Evolutionary conservation across 1,140 invertebrate genomes (phyloP), one percentile per base, ranked within the genome.

Genomic region (Monochamus saltuarius): DNA sequence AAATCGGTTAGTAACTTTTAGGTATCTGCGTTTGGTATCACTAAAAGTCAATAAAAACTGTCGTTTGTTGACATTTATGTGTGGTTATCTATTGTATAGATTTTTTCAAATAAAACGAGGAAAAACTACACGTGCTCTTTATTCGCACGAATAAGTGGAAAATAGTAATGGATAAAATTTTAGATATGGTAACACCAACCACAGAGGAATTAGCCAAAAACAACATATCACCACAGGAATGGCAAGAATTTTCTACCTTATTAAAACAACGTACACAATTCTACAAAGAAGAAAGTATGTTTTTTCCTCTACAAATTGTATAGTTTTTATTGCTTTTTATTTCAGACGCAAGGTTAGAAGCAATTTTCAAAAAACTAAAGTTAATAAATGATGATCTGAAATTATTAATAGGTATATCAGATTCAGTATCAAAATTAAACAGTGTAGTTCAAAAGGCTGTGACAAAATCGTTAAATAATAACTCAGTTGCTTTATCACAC

Each of bases 271-370:
- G 62, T 54, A 47, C 47, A 9, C 46, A 64, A 42, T 64, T 64
- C 37, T 64, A 66, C 46, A 66, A 39, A 46, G 61, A 68, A 61
- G 58, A 68, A 61, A 64, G 66, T 68, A 68, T 54, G 55, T 47
- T n/a, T 42, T 34, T 13, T 29, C 22, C 22, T 29, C 2, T 29
- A 14, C 13, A 46, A 16, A 16, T 10, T 17, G n/a, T 46, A 16
- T 19, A 16, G 22, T 17, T 46, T 13, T 46, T 46, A 2, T 46
- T 45, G 11, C 35, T 46, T 11, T 51, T 16, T 46, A 7, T 51
- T 65, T 52, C 49, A 69, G 68, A 64, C 63, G 59, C 57, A 7
- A 58, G 42, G 39, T 19, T 69, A 50, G 49, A 62, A 53, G 49
- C 29, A 7, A 16, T 60, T 29, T 65, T 65, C 34, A 56, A 58